Evolutionary conservation across 1,140 invertebrate genomes (phyloP).

Genomic region (Zaprionus taronus): DNA sequence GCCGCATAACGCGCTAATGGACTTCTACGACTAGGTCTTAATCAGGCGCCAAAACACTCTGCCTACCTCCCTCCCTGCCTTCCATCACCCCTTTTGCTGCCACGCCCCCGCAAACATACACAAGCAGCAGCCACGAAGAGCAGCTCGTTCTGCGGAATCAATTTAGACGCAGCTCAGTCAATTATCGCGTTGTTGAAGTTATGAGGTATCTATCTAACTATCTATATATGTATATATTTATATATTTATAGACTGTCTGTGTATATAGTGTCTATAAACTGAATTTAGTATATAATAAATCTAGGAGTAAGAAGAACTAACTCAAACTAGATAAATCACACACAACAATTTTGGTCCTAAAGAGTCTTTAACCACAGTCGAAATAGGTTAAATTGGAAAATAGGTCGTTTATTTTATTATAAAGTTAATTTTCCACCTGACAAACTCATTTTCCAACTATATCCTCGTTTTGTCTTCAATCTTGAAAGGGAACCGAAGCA

Average conservation of each 20-base stretch:
- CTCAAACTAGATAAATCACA: not conserved
- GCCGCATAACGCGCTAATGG: conserved; percentile 44
- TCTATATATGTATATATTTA: not conserved
- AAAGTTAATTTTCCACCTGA: no score
- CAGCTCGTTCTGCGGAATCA: not conserved
- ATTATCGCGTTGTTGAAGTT: not conserved
- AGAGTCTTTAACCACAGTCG: not conserved
- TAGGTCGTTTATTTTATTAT: no score
- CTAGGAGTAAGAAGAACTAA: not conserved
- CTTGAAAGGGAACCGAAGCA: no score
- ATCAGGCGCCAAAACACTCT: conserved; percentile 22
- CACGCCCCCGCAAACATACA: not conserved
- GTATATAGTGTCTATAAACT: not conserved
- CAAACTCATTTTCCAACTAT: no score
- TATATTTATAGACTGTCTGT: not conserved
- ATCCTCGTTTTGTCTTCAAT: no score
- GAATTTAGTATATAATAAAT: not conserved
- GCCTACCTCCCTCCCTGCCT: not conserved
- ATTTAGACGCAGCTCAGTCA: not conserved
- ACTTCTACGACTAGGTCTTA: conserved; percentile 19
- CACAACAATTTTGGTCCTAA: not conserved
- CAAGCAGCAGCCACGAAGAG: not conserved
- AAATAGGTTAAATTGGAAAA: not conserved
- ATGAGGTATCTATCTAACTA: not conserved
- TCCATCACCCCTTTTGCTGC: not conserved